Evolutionary conservation across 2,113 vertebrate species (phyloP).

Genomic region (Poeciliopsis occidentalis): DNA sequence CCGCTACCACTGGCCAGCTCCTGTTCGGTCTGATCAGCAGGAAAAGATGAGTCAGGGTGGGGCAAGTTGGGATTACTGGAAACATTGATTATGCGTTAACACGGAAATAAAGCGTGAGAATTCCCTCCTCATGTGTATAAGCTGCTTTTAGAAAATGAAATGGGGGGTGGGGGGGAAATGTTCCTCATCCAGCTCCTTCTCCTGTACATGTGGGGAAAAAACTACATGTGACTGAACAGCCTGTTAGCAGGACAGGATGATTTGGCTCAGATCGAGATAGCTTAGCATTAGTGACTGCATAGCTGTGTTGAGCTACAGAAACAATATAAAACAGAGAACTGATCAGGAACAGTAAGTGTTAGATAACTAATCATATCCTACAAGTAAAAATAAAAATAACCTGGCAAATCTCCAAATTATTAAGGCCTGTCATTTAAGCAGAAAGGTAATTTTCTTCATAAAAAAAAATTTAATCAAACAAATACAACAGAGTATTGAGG

Average conservation of each 20-base stretch:
- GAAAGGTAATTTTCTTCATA: no score
- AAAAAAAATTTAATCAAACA: no score
- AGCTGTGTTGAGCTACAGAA: constrained; percentile 33
- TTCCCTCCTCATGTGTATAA: neutral
- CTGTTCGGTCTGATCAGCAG: neutral
- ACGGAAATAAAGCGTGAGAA: no score
- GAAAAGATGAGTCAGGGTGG: neutral
- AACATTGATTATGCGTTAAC: neutral
- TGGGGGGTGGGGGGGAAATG: neutral
- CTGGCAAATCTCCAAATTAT: no score
- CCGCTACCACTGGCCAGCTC: constrained; percentile 1
- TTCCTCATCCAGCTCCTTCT: no score
- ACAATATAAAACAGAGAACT: constrained; percentile 22
- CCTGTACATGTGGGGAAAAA: no score
- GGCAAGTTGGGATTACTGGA: neutral
- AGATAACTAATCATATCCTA: constrained; percentile 9
- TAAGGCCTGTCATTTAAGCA: no score
- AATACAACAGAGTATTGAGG: no score
- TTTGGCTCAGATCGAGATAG: constrained; percentile 60
- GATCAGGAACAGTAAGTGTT: constrained; percentile 37
- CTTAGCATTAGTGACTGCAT: constrained; percentile 58
- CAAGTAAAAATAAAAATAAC: neutral
- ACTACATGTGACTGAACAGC: neutral
- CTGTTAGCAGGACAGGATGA: constrained; percentile 49
- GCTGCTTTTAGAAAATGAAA: constrained; percentile 11